Percentiles rank a stretch among this genome's conserved stretches.
Conservation (phyloP, 2,797 vertebrate species). For the Diplodus puntazzo region DNA sequence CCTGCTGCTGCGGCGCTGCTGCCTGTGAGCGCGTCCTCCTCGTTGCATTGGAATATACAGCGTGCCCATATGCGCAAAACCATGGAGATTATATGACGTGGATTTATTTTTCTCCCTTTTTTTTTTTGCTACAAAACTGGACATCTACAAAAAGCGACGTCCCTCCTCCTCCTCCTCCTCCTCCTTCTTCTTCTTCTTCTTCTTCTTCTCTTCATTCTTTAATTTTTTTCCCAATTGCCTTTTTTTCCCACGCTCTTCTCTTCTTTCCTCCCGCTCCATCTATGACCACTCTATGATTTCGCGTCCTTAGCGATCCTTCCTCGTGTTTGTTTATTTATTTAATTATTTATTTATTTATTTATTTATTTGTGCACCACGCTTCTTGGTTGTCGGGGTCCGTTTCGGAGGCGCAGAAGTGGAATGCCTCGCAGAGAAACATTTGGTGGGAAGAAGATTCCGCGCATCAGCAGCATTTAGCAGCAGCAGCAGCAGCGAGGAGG, state of each 20-base stretch:
- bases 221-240: neutral
- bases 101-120: conserved; percentile 74
- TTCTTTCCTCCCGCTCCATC: conserved; percentile 44
- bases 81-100: conserved; percentile 85
- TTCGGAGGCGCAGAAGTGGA: conserved; percentile 75
- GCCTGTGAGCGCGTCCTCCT: conserved; percentile 71
- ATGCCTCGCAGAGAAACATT: conserved; percentile 79
- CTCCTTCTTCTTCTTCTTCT: conserved; percentile 42
- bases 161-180: conserved; percentile 28
- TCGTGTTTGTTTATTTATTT: conserved; percentile 39
- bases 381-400: conserved; percentile 42
- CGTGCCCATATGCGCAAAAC: conserved; percentile 71
- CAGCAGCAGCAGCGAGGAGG: conserved; percentile 54
- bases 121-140: conserved; percentile 76
- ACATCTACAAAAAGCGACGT: conserved; percentile 57
- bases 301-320: conserved; percentile 26
- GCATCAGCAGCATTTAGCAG: neutral
- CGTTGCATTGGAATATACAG: conserved; percentile 84
- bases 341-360: conserved; percentile 19
- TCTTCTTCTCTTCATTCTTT: conserved; percentile 39
- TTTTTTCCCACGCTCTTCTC: conserved; percentile 38
- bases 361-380: conserved; percentile 1
- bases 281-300: conserved; percentile 71
- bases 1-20: conserved; percentile 70
- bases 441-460: conserved; percentile 76